Evolutionary conservation across 2,888 invertebrate species (phyloP).

Genomic region (Acleris laterana): DNA sequence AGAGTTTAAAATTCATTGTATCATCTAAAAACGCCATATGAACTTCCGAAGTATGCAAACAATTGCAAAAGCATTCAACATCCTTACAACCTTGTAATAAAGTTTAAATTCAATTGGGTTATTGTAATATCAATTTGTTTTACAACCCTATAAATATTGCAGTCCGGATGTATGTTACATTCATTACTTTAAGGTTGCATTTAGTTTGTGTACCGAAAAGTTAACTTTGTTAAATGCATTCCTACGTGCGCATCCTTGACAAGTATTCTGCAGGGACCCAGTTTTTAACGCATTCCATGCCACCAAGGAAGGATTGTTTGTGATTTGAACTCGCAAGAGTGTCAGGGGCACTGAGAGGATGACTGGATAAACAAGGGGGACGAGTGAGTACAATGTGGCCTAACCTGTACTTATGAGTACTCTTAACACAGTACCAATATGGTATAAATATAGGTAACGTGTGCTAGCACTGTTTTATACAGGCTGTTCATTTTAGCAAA

Average conservation of each 20-base stretch:
- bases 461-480: not conserved
- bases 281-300: slow-evolving; percentile 61
- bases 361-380: slow-evolving; percentile 15
- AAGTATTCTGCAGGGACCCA: slow-evolving; percentile 53
- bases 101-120: slow-evolving; percentile 53
- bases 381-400: slow-evolving; percentile 2
- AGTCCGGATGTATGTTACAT: slow-evolving; percentile 37
- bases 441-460: not conserved
- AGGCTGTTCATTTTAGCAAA: too few species aligned
- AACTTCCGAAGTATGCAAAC: slow-evolving; percentile 47
- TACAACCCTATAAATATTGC: slow-evolving; percentile 30
- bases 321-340: too few species aligned
- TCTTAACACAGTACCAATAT: slow-evolving; percentile 12
- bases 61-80: slow-evolving; percentile 48
- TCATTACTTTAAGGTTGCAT: slow-evolving; percentile 37
- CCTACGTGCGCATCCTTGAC: slow-evolving; percentile 46
- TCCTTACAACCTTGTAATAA: slow-evolving; percentile 15
- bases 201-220: slow-evolving; percentile 34
- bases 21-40: slow-evolving; percentile 19
- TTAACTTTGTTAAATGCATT: slow-evolving; percentile 29
- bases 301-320: slow-evolving; percentile 53
- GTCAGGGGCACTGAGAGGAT: slow-evolving; percentile 44
- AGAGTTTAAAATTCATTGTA: slow-evolving; percentile 52
- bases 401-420: slow-evolving; percentile 7
- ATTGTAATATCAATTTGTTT: slow-evolving; percentile 43